A percentile compares a stretch with the other conserved stretches of the same genome.
phyloP scores from a whole-genome alignment of 2,797 vertebrate genomes.

The Sitta carolinensis region DNA sequence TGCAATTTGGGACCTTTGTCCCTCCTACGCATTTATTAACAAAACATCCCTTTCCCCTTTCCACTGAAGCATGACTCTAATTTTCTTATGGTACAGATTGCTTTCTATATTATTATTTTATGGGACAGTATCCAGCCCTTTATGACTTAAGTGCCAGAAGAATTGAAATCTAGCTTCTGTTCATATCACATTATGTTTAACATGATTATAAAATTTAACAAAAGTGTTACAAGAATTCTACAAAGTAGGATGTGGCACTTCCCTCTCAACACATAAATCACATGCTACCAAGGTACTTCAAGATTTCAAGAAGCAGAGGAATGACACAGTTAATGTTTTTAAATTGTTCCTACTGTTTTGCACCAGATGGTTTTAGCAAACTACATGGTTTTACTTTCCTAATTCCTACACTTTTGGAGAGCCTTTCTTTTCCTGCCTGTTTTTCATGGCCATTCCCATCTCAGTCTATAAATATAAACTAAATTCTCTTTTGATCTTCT shows the following conservation, averaged over 20 bases:
- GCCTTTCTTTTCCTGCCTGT: background rate
- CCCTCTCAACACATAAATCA: constrained; percentile 25
- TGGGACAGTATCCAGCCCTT: constrained; percentile 31
- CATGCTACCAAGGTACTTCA: constrained; percentile 12
- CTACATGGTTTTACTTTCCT: constrained; percentile 1
- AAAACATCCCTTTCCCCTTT: background rate
- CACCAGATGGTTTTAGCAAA: constrained; percentile 13
- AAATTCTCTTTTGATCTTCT: background rate
- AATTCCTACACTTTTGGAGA: background rate
- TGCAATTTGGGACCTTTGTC: background rate
- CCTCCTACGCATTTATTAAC: background rate
- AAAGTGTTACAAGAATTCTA: constrained; percentile 45
- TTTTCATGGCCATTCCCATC: background rate
- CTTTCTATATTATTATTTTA: constrained; percentile 53
- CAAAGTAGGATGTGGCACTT: constrained; percentile 32
- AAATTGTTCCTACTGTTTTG: constrained; percentile 16
- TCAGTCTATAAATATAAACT: background rate
- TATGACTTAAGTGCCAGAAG: constrained; percentile 39
- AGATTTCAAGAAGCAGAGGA: background rate
- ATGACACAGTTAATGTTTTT: constrained; percentile 38
- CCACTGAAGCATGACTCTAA: constrained; percentile 13
- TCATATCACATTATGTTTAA: constrained; percentile 34
- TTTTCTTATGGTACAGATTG: background rate
- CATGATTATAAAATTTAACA: constrained; percentile 43
- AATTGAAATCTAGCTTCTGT: constrained; percentile 42